These are phyloP conservation scores for Rhamphomyia laevipes DNA, from an alignment of 2,888 invertebrate genomes.

Conservation along the genomic window DNA sequence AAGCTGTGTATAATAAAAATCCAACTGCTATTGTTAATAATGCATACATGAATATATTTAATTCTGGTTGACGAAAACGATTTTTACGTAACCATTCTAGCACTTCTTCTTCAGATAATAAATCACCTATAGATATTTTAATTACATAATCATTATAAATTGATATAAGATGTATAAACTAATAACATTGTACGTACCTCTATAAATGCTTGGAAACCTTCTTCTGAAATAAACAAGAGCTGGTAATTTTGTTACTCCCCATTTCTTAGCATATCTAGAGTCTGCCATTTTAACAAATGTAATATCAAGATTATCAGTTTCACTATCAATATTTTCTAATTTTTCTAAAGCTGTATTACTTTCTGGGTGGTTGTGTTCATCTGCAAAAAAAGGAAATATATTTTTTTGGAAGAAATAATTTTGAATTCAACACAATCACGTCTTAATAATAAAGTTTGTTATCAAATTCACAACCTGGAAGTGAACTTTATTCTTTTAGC, in stretches of 20 bases:
- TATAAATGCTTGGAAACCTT: constrained; percentile 83
- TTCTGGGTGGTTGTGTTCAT: constrained; percentile 67
- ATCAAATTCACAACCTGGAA: too few species aligned
- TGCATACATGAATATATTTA: constrained; percentile 90
- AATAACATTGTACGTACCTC: too few species aligned
- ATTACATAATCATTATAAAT: background rate
- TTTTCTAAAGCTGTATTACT: constrained; percentile 74
- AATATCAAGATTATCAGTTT: constrained; percentile 87
- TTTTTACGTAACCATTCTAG: constrained; percentile 89
- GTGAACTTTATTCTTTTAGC: too few species aligned
- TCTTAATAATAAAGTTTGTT: too few species aligned
- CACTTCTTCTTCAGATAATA: constrained; percentile 73
- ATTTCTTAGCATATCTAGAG: constrained; percentile 80
- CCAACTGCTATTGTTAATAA: constrained; percentile 73
- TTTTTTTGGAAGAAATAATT: too few species aligned
- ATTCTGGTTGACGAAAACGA: constrained; percentile 81
- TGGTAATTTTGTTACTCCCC: constrained; percentile 85
- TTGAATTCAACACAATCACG: too few species aligned
- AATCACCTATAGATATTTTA: constrained; percentile 51
- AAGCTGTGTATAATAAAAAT: constrained; percentile 82
- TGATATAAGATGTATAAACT: background rate
- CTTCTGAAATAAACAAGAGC: constrained; percentile 85
- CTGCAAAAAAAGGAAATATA: constrained; percentile 38
- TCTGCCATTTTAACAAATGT: constrained; percentile 92
- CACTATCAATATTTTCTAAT: constrained; percentile 87